Evolutionary conservation across 1,140 invertebrate genomes (phyloP).

Genomic region (Dendrolimus kikuchii): DNA sequence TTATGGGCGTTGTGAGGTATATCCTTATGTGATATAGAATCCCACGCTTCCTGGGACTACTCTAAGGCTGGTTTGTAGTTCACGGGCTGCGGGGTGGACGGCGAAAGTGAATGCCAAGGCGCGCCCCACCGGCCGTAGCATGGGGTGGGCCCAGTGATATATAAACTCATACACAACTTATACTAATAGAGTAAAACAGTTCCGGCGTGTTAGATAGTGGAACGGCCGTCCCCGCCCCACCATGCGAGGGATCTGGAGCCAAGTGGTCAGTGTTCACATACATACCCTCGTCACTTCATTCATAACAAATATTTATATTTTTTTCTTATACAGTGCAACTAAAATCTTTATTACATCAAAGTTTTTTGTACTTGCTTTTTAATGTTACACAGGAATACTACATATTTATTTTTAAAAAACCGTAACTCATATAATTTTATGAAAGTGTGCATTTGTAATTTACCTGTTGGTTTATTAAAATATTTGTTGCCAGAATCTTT

Average conservation of each 20-base stretch:
- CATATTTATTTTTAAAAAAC: no score
- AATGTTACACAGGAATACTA: no score
- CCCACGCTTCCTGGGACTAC: slow-evolving; percentile 15
- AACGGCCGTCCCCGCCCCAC: slow-evolving; percentile 49
- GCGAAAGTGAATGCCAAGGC: slow-evolving; percentile 37
- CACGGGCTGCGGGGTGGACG: slow-evolving; percentile 10
- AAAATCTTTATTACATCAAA: no score
- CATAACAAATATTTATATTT: no score
- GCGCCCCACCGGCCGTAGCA: slow-evolving; percentile 29
- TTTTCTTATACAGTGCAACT: no score
- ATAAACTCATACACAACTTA: slow-evolving; percentile 40
- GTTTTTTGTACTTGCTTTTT: no score
- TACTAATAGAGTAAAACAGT: slow-evolving; percentile 50
- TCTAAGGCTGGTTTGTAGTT: neutral
- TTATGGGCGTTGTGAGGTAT: no score
- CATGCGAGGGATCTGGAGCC: slow-evolving; percentile 60
- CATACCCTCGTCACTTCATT: no score
- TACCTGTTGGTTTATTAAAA: no score
- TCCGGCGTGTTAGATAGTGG: slow-evolving; percentile 46
- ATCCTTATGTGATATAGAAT: neutral
- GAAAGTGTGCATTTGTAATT: slow-evolving; percentile 1
- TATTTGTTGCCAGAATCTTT: no score
- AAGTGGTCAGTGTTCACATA: slow-evolving; percentile 44
- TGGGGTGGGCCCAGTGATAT: slow-evolving; percentile 42
- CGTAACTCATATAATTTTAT: neutral